Evolutionary conservation across 1,140 invertebrate genomes (phyloP).

Genomic region (Pemphigus obesinymphae): DNA sequence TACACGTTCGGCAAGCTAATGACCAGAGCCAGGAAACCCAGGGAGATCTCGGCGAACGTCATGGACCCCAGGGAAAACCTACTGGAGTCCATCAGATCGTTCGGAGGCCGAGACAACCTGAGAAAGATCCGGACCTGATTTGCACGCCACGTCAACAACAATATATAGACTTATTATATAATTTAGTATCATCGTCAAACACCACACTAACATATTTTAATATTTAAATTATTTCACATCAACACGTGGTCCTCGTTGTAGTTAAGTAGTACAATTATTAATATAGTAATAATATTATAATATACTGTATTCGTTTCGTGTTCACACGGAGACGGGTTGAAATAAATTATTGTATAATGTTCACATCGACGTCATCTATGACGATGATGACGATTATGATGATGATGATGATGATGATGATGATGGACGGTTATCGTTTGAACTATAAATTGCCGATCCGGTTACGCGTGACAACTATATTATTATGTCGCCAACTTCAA

Average conservation of each 20-base stretch:
- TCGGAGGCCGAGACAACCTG: conserved; percentile 59
- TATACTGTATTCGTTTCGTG: not conserved
- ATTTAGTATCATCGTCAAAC: no score
- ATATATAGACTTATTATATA: not conserved
- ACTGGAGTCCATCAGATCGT: conserved; percentile 67
- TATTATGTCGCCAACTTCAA: not conserved
- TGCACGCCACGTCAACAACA: no score
- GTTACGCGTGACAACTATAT: no score
- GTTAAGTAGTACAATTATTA: not conserved
- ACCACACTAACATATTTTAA: not conserved
- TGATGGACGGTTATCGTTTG: not conserved
- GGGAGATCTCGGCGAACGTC: not conserved
- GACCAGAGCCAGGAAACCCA: conserved; percentile 43
- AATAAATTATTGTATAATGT: not conserved
- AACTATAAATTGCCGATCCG: not conserved
- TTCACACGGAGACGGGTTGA: not conserved
- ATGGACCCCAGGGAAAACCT: conserved; percentile 64
- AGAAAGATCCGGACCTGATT: conserved; percentile 53
- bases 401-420: no score
- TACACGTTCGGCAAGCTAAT: not conserved
- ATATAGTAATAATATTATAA: not conserved
- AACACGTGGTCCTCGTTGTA: no score
- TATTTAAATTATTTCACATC: no score
- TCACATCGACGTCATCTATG: not conserved
- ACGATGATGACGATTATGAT: no score